Evolutionary conservation across 2,797 vertebrate genomes (phyloP), one percentile per base, ranked within the genome.

Genomic region (Coranthus polyacanthus): DNA sequence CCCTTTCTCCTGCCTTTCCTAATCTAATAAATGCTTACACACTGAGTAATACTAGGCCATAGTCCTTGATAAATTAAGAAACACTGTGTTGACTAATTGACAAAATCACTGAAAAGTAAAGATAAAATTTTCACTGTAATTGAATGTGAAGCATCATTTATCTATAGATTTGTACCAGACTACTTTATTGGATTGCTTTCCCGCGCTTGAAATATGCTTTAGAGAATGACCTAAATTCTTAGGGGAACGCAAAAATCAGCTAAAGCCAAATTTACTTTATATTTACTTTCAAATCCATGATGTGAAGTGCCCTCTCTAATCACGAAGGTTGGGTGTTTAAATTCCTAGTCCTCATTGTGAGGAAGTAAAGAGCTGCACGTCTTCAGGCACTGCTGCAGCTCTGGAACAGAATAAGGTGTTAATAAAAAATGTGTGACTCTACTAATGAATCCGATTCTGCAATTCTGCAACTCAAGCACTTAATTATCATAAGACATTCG

Each of bases 401-500:
- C 85, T 88, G 86, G 89, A 92, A 89, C 85, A 79, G 82, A 90
- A 88, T 78, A 91, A 93, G 85, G 90, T 88, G 91, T 86, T 93
- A 93, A 94, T 93, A 88, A 91, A 94, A 92, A 93, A 92, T 81
- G 88, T 88, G 92, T 81, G 90, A 93, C 78, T 93, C 82, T 72
- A 68, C 92, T 94, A 94, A 94, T 94, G 91, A 94, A 93, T 87
- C 88, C 54, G 75, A 87, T 93, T 91, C 90, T 87, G 82, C 89
- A 84, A 91, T 92, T 89, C 91, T 89, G 88, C 89, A 85, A 92
- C 92, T 93, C 87, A 92, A 92, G 91, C 92, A 90, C 89, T 91
- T 92, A 92, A 93, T 94, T 92, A 93, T 94, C 92, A 94, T 92
- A 89, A 92, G 87, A 89, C 86, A 89, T 90, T 90, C 56, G 72